Percentiles rank a stretch among this genome's conserved stretches.
Conservation (phyloP, 2,888 invertebrate genomes). For the Hypolimnas misippus region DNA sequence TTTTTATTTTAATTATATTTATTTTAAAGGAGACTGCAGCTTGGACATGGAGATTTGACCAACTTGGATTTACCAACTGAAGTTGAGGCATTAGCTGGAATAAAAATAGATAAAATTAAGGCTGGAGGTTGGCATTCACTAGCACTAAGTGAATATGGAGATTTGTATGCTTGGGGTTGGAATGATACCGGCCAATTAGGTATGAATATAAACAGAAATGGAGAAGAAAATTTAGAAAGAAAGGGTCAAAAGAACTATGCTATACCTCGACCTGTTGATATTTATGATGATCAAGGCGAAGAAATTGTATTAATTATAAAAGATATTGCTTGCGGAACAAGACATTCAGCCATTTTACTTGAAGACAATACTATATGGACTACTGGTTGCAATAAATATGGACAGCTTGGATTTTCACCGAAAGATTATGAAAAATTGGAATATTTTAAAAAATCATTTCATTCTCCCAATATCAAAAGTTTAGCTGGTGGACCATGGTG, state of each 20-base stretch:
- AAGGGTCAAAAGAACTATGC: conserved; percentile 55
- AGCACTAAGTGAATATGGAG: conserved; percentile 90
- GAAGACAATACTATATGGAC: conserved; percentile 88
- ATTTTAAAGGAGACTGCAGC: conserved; percentile 90
- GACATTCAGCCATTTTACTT: conserved; percentile 89
- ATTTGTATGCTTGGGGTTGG: conserved; percentile 96
- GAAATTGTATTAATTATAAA: conserved; percentile 78
- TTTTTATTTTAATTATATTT: neutral
- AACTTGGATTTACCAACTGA: conserved; percentile 85
- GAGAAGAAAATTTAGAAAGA: conserved; percentile 39
- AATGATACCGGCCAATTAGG: conserved; percentile 95
- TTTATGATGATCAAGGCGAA: conserved; percentile 67
- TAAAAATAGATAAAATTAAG: conserved; percentile 87
- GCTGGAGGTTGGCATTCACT: conserved; percentile 95
- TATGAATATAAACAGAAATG: conserved; percentile 69
- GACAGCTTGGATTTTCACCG: conserved; percentile 86
- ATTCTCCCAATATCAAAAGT: conserved; percentile 48
- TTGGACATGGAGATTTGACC: conserved; percentile 90
- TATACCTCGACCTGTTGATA: conserved; percentile 66
- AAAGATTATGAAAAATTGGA: conserved; percentile 53
- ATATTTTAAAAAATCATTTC: conserved; percentile 59
- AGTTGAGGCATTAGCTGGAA: conserved; percentile 90
- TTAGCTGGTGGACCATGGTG: conserved; percentile 71
- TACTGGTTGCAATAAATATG: conserved; percentile 92
- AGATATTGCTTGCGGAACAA: conserved; percentile 89